These are phyloP conservation scores for Chloroceryle amazona DNA, from an alignment of 2,797 vertebrate species.

Conservation along the genomic window DNA sequence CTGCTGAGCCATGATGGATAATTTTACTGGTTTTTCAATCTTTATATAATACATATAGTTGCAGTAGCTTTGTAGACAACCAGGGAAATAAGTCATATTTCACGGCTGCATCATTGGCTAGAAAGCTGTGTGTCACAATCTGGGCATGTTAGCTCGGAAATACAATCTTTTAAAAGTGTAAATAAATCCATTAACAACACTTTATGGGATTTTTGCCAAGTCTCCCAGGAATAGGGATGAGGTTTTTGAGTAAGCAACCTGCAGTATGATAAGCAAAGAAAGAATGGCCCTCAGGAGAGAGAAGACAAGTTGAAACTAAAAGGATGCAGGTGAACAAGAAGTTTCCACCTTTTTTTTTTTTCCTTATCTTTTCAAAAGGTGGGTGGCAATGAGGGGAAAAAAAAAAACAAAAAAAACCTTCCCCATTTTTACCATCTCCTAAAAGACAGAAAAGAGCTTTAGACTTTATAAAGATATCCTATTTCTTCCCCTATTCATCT, in stretches of 20 bases:
- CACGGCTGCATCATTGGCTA: not conserved
- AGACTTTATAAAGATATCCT: not conserved
- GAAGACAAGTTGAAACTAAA: not conserved
- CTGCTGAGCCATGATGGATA: not conserved
- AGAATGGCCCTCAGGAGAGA: not conserved
- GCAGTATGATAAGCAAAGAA: not conserved
- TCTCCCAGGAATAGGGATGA: not conserved
- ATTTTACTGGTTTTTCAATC: not conserved
- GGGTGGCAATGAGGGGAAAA: not conserved
- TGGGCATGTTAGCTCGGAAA: not conserved
- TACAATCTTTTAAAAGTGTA: not conserved
- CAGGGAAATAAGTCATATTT: not conserved
- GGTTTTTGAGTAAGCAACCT: not conserved
- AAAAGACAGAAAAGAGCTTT: not conserved
- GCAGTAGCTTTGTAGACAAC: not conserved
- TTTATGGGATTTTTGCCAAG: not conserved
- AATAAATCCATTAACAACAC: slow-evolving; percentile 5
- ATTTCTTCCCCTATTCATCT: not conserved
- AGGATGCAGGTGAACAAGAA: not conserved
- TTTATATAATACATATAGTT: not conserved
- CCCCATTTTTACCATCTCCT: not conserved
- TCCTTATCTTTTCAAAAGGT: not conserved
- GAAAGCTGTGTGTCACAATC: not conserved
- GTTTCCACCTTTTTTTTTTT: not conserved
- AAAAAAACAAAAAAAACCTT: not conserved